phyloP scores from a whole-genome alignment of 2,888 invertebrate genomes.

The Linnaemya tessellans region DNA sequence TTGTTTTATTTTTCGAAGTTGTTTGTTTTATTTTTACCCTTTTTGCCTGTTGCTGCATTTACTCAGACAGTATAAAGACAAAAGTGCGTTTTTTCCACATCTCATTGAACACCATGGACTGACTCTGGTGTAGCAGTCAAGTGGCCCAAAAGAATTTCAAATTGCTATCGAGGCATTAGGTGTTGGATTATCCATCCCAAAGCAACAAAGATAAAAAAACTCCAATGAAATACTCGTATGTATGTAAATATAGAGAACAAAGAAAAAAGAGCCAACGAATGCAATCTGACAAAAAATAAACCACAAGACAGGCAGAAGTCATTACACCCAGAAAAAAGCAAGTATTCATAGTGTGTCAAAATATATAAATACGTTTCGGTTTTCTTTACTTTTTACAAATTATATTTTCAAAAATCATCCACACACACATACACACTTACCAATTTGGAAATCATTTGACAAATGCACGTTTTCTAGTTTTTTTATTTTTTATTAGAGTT shows the following conservation, averaged over 20 bases:
- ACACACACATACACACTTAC: neutral
- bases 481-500: constrained; percentile 7
- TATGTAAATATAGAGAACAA: constrained; percentile 3
- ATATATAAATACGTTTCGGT: constrained; percentile 19
- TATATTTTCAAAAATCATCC: constrained; percentile 22
- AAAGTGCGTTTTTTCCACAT: constrained; percentile 30
- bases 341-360: constrained; percentile 22
- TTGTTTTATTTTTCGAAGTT: neutral
- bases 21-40: neutral
- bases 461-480: constrained; percentile 16
- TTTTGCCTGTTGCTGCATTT: constrained; percentile 28
- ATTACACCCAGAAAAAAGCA: constrained; percentile 45
- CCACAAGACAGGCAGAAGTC: constrained; percentile 43
- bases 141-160: constrained; percentile 54
- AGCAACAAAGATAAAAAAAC: constrained; percentile 21
- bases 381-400: constrained; percentile 7
- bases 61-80: neutral
- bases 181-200: constrained; percentile 67
- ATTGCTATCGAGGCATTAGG: constrained; percentile 68
- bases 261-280: neutral
- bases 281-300: constrained; percentile 25
- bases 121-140: constrained; percentile 51
- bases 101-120: constrained; percentile 38
- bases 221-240: neutral
- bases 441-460: constrained; percentile 33